Evolutionary conservation across 2,888 invertebrate genomes (phyloP).

Genomic region (Chloroclystis v-ata): DNA sequence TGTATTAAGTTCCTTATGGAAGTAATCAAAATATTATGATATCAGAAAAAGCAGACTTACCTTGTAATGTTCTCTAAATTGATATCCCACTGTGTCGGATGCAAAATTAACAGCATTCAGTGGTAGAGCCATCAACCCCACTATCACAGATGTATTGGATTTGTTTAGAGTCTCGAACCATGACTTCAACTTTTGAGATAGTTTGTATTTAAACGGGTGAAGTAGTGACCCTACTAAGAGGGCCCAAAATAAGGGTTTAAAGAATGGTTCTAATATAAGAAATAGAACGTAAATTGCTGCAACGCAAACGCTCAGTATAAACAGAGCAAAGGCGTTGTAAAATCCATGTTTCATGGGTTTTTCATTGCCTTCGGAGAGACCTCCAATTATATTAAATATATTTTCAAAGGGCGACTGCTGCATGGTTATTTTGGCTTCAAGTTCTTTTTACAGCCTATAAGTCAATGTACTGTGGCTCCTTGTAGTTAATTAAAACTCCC

Average conservation of each 20-base stretch:
- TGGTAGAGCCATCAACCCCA: slow-evolving; percentile 81
- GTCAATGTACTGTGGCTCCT: too few species aligned
- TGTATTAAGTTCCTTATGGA: too few species aligned
- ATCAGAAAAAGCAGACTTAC: too few species aligned
- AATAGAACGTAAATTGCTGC: slow-evolving; percentile 87
- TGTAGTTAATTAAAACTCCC: too few species aligned
- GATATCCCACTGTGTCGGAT: slow-evolving; percentile 85
- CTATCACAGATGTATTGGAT: slow-evolving; percentile 81
- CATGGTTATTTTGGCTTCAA: slow-evolving; percentile 35
- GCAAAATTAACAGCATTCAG: slow-evolving; percentile 85
- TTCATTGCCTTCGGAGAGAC: slow-evolving; percentile 86
- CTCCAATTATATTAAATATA: slow-evolving; percentile 82
- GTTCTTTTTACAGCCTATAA: slow-evolving; percentile 9
- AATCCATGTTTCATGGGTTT: slow-evolving; percentile 95
- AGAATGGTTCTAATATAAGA: slow-evolving; percentile 92
- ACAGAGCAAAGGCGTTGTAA: slow-evolving; percentile 91
- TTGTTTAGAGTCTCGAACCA: slow-evolving; percentile 87
- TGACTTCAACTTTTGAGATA: slow-evolving; percentile 85
- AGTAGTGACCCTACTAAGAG: slow-evolving; percentile 96
- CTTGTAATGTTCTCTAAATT: slow-evolving; percentile 81
- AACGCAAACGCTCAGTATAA: slow-evolving; percentile 83
- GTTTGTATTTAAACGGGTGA: slow-evolving; percentile 93
- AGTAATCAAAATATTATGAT: too few species aligned
- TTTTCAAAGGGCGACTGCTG: slow-evolving; percentile 81
- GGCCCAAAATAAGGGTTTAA: slow-evolving; percentile 97